Conservation (phyloP, 2,113 vertebrate species). For the Ptyas mucosa region DNA sequence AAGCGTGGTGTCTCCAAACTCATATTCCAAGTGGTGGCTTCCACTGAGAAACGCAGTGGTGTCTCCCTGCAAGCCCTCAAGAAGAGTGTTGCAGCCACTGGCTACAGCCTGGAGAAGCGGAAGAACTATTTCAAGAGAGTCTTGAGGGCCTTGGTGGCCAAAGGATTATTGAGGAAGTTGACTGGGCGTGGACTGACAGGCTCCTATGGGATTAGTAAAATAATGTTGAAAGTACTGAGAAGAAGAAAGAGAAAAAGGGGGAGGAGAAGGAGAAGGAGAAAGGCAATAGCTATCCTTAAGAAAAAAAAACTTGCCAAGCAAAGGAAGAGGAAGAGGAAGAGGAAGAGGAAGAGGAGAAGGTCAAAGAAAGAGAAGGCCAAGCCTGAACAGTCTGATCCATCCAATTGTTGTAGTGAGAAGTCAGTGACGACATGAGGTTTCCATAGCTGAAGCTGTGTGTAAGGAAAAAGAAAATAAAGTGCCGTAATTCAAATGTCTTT, state of each 20-base stretch:
- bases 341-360: neutral
- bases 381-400: neutral
- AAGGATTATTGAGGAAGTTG: conserved; percentile 12
- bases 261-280: neutral
- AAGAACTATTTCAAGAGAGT: conserved; percentile 15
- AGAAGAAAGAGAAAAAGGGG: neutral
- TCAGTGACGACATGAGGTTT: neutral
- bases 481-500: neutral
- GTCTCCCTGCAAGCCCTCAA: conserved; percentile 18
- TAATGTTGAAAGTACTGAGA: conserved; percentile 10
- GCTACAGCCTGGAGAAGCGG: conserved; percentile 12
- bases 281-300: neutral
- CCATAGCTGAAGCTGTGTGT: conserved; percentile 24
- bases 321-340: neutral
- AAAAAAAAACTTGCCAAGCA: neutral
- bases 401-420: neutral
- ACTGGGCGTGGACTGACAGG: conserved; percentile 17
- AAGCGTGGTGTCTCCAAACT: conserved; percentile 16
- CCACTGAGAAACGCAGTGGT: neutral
- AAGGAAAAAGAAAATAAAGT: conserved; percentile 23
- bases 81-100: conserved; percentile 4
- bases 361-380: neutral
- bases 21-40: conserved; percentile 14
- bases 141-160: neutral
- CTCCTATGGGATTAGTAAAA: conserved; percentile 17